These are phyloP conservation scores for Prunella fulvescens DNA, from an alignment of 2,113 vertebrate species.

Conservation along the genomic window DNA sequence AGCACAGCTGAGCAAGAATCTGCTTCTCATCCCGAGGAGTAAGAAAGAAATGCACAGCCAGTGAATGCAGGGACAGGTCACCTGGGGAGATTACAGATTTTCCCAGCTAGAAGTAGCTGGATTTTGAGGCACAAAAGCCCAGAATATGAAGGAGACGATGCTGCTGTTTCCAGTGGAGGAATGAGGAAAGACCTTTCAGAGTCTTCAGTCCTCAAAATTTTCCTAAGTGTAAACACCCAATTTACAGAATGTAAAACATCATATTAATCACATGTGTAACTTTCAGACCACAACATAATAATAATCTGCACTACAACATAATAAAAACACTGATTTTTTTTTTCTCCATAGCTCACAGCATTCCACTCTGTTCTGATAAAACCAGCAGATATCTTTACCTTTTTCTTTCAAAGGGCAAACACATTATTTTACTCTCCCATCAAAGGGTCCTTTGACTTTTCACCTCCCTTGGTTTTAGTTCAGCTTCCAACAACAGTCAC, in stretches of 20 bases:
- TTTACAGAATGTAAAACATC: not conserved
- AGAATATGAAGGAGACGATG: not conserved
- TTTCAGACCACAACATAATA: not conserved
- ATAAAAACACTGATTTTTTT: not conserved
- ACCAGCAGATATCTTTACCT: not conserved
- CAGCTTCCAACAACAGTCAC: not conserved
- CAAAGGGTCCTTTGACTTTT: not conserved
- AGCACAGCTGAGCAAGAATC: not conserved
- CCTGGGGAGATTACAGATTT: not conserved
- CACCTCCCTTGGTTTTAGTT: not conserved
- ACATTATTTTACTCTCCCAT: not conserved
- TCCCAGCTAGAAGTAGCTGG: not conserved
- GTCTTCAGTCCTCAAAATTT: not conserved
- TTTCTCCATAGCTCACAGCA: not conserved
- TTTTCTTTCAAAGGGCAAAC: not conserved
- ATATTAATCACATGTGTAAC: not conserved
- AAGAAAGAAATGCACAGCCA: not conserved
- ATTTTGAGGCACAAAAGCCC: not conserved
- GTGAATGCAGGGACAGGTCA: not conserved
- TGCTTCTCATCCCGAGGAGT: not conserved
- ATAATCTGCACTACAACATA: too few species aligned
- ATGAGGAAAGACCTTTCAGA: not conserved
- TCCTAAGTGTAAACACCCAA: not conserved
- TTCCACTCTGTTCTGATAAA: not conserved
- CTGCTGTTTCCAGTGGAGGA: not conserved